Conservation (phyloP, 1,140 invertebrate genomes). For the Hypsibius dujardini region DNA sequence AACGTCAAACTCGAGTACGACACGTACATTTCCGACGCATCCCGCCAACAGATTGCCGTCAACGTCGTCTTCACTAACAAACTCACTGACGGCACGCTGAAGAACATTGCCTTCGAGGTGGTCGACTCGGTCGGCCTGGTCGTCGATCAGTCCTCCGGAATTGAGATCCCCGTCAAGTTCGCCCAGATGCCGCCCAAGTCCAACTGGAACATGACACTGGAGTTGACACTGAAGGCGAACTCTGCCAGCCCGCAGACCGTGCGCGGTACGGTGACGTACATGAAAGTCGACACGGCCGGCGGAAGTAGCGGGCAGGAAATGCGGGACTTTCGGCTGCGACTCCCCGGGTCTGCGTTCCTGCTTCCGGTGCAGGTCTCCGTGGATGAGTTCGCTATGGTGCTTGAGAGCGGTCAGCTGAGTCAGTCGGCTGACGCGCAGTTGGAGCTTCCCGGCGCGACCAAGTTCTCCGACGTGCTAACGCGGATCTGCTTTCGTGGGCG, state of each 20-base stretch:
- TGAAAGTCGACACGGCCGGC: slow-evolving; percentile 28
- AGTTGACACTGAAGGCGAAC: neutral
- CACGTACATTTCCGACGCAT: slow-evolving; percentile 17
- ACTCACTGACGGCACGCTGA: neutral
- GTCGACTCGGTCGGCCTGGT: slow-evolving; percentile 1
- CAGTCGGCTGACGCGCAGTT: slow-evolving; percentile 32
- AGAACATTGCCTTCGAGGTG: slow-evolving; percentile 13
- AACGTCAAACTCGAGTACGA: slow-evolving; percentile 8
- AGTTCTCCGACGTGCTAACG: slow-evolving; percentile 33
- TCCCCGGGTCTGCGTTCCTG: slow-evolving; percentile 43
- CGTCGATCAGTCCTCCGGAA: slow-evolving; percentile 10
- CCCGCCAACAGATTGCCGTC: slow-evolving; percentile 17
- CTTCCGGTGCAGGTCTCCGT: slow-evolving; percentile 33
- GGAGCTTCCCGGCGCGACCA: slow-evolving; percentile 27
- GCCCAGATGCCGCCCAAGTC: slow-evolving; percentile 13
- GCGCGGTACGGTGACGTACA: neutral
- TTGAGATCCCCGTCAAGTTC: slow-evolving; percentile 4
- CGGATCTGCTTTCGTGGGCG: slow-evolving; percentile 35
- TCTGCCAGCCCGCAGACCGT: neutral
- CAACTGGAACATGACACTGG: slow-evolving; percentile 2
- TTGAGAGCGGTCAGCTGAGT: slow-evolving; percentile 41
- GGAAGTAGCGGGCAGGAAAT: slow-evolving; percentile 42
- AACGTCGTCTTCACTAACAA: slow-evolving; percentile 3
- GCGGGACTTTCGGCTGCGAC: slow-evolving; percentile 42
- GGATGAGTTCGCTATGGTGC: slow-evolving; percentile 42